These are phyloP conservation scores for Anastrepha obliqua DNA, from an alignment of 1,140 invertebrate genomes.

Conservation along the genomic window DNA sequence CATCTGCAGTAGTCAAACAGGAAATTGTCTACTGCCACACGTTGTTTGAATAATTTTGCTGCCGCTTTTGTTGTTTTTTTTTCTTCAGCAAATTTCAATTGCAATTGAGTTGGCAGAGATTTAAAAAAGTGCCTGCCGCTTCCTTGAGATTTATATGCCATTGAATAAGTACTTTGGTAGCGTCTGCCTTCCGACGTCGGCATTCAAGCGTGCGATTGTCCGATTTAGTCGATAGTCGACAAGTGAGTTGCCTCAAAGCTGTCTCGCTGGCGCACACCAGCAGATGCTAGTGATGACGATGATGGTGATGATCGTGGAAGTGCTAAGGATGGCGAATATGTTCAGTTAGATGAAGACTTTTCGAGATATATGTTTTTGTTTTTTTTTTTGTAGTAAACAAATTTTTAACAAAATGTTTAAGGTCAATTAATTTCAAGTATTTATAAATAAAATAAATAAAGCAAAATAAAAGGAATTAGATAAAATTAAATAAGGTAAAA, in stretches of 20 bases:
- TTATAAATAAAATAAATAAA: too few relatives aligned
- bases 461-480: too few relatives aligned
- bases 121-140: slow-evolving; percentile 16
- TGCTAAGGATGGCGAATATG: neutral
- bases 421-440: too few relatives aligned
- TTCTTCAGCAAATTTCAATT: slow-evolving; percentile 27
- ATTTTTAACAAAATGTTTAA: too few relatives aligned
- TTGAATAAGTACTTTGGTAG: slow-evolving; percentile 19
- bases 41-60: neutral
- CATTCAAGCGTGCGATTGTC: slow-evolving; percentile 20
- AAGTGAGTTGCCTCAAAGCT: neutral
- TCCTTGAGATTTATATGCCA: slow-evolving; percentile 50
- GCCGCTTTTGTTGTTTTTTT: neutral
- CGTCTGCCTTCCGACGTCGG: slow-evolving; percentile 26
- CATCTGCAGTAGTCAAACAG: slow-evolving; percentile 51
- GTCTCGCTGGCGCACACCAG: neutral
- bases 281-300: neutral
- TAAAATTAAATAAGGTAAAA: too few relatives aligned
- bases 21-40: slow-evolving; percentile 9
- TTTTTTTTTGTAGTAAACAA: neutral
- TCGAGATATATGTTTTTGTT: neutral
- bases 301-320: neutral
- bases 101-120: slow-evolving; percentile 7
- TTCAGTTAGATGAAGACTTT: neutral
- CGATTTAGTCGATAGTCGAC: slow-evolving; percentile 1